Percentiles rank a stretch among this genome's conserved stretches.
Conservation (phyloP, 2,797 vertebrate species). For the Lepidocolaptes lacrymiger region DNA sequence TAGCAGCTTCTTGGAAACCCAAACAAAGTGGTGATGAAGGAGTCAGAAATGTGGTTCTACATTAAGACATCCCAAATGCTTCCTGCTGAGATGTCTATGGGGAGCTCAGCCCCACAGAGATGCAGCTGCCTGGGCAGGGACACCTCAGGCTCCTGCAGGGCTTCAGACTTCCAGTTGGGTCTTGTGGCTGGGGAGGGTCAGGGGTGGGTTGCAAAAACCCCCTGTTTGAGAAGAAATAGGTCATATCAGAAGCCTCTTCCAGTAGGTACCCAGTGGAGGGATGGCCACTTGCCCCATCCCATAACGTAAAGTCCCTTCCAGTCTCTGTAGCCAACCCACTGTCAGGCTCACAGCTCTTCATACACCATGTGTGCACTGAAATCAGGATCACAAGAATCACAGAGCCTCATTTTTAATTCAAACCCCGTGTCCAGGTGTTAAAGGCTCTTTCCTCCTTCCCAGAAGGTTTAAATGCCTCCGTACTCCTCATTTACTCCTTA, state of each 20-base stretch:
- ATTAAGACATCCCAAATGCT: background rate
- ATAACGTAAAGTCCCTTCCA: background rate
- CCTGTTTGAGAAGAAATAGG: background rate
- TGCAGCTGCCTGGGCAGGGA: background rate
- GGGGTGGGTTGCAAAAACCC: background rate
- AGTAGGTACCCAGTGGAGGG: background rate
- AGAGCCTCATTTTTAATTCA: background rate
- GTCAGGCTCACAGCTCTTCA: accelerated
- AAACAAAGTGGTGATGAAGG: background rate
- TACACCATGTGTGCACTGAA: accelerated
- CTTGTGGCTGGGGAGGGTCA: background rate
- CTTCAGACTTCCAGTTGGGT: background rate
- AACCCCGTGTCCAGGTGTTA: too few species aligned
- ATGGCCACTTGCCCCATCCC: background rate
- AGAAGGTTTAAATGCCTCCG: background rate
- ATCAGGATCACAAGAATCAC: accelerated
- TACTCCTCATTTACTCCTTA: background rate
- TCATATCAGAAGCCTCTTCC: background rate
- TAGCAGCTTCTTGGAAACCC: constrained; percentile 6
- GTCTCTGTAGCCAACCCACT: accelerated
- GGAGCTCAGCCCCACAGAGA: background rate
- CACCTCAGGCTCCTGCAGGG: background rate
- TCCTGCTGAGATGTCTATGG: background rate
- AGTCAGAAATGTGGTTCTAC: background rate
- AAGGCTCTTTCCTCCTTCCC: background rate